Conservation (phyloP, 2,888 invertebrate genomes). For the Troides aeacus region DNA sequence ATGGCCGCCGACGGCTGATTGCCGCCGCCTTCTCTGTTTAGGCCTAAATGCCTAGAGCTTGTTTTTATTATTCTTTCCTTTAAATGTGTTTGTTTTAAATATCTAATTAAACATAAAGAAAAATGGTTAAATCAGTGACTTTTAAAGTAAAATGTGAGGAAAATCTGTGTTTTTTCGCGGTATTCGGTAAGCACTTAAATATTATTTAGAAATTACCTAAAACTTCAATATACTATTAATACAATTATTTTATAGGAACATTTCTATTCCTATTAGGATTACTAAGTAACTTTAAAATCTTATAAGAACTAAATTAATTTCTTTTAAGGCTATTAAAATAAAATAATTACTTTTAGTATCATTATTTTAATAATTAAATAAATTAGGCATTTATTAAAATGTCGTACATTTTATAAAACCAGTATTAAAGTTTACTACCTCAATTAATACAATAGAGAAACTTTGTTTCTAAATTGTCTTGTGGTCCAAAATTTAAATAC, state of each 20-base stretch:
- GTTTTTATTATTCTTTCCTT: slow-evolving; percentile 34
- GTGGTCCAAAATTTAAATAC: no score
- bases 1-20: slow-evolving; percentile 72
- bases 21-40: slow-evolving; percentile 74
- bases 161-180: slow-evolving; percentile 8
- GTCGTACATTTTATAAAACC: not conserved
- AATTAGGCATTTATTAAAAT: not conserved
- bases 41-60: slow-evolving; percentile 67
- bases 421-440: not conserved
- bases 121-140: not conserved
- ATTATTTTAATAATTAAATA: not conserved
- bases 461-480: not conserved
- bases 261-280: not conserved
- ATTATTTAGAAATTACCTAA: not conserved
- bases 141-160: slow-evolving; percentile 6
- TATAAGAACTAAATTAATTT: not conserved
- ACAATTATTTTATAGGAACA: not conserved
- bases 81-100: slow-evolving; percentile 8
- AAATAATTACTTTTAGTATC: not conserved
- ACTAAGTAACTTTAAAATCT: not conserved
- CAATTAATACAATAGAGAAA: not conserved
- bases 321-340: not conserved
- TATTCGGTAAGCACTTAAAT: slow-evolving; percentile 19
- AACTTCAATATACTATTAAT: not conserved
- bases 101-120: slow-evolving; percentile 2